Evolutionary conservation across 2,888 invertebrate genomes (phyloP), one percentile per base, ranked within the genome.

Genomic region (Megamerina dolium): DNA sequence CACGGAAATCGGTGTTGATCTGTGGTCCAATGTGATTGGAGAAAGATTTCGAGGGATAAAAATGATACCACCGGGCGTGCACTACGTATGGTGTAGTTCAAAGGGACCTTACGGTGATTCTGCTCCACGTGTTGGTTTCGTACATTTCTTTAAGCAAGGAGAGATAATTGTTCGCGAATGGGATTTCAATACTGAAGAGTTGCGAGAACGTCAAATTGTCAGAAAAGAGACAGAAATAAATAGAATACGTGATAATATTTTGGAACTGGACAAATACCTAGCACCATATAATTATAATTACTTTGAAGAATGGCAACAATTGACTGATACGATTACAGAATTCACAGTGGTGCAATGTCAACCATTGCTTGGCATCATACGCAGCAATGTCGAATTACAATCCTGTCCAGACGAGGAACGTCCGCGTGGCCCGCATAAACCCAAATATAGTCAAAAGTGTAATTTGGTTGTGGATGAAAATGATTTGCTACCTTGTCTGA

Each of bases 51-150:
- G 70, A 1, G 99, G 97, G 1, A 81, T 99, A 20, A 99, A 99
- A 77, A 95, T 99, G 95, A 96, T 99, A 58, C 97, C 97, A 0
- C 91, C 94, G 2, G 97, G 97, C 5, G 73, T 94, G 41, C 97
- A 99, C 71, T 95, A 87, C 63, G 76, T 99, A 13, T 92, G 92
- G 74, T 94, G 87, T 66, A 61, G 67, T 19, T 49, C 54, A 3
- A 75, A 77, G 12, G 80, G 78, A 52, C 72, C 72, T 1, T 77
- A 77, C 38, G 81, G 80, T 1, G 82, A 85, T 57, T 72, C 77
- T 5, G 81, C 83, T 3, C 85, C 86, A 12, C 75, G 90, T 52
- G 82, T 85, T 41, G 92, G 93, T 4, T 93, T 94, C 62, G 83
- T 90, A 64, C 84, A 94, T 64, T 79, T 80, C 61, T 96, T 97